Evolutionary conservation across 1,140 invertebrate species (phyloP), one percentile per base, ranked within the genome.

Genomic region (Matsumurasca onukii): DNA sequence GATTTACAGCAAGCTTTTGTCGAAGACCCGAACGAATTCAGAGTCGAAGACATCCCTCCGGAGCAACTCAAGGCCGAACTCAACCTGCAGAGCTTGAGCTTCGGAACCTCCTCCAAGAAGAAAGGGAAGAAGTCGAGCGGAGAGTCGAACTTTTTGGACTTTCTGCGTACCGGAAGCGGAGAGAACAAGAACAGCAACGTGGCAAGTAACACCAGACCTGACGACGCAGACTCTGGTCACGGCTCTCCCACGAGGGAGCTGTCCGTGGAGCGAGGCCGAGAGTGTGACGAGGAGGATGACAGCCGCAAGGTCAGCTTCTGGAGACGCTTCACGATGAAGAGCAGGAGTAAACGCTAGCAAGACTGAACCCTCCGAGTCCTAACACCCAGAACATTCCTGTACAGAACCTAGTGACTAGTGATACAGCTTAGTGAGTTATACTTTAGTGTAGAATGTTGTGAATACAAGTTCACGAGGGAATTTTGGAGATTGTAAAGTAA

Each of bases 1-100:
- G 90, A 92, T 75, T 80, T 93, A 52, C 87, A 89, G 74, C 86
- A 89, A 74, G 88, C 89, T 3, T 89, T 90, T 76, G 86, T 90
- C 70, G 89, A 89, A 74, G 87, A 89, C 75, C 88, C 88, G 45
- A 88, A 88, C 72, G 87, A 88, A 77, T 88, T 89, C 77, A 61
- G 84, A 71, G 85, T 86, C 62, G 86, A 88, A 72, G 86, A 87
- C 69, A 86, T 86, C 69, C 84, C 85, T 59, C 86, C 83, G 12
- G 87, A 89, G 74, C 86, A 88, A 73, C 78, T 88, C 57, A 88
- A 88, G 75, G 86, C 86, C 15, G 86, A 88, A 70, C 82, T 88
- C 49, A 86, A 87, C 78, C 83, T 86, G 27, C 85, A 88, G 76
- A 86, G 86, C 70, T 79, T 88, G 55, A 88, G 86, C 73, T 88